Evolutionary conservation across 2,888 invertebrate genomes (phyloP).

Genomic region (Apotomis turbidana): DNA sequence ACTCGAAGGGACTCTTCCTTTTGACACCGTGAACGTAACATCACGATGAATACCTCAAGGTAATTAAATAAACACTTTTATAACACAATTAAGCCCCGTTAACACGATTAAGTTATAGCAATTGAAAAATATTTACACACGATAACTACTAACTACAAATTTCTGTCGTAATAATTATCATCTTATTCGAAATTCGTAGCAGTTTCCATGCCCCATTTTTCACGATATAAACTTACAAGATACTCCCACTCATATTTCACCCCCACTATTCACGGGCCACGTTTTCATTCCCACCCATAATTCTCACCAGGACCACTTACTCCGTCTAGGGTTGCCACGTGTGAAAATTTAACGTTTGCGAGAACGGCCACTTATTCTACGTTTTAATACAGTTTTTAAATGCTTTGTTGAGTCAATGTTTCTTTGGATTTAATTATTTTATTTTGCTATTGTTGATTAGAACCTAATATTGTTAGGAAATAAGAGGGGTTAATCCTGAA

Average conservation of each 20-base stretch:
- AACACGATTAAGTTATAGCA: no score
- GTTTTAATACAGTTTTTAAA: slow-evolving; percentile 32
- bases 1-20: no score
- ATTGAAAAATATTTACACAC: no score
- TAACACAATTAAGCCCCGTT: no score
- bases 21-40: no score
- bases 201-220: not conserved
- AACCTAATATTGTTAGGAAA: not conserved
- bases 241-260: slow-evolving; percentile 27
- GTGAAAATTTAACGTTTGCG: slow-evolving; percentile 58
- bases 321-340: slow-evolving; percentile 48
- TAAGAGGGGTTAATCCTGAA: not conserved
- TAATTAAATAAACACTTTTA: no score
- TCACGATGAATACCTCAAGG: no score
- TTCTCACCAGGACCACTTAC: slow-evolving; percentile 47
- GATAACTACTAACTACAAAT: no score
- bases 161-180: no score
- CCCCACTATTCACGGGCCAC: slow-evolving; percentile 46
- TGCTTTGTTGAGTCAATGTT: slow-evolving; percentile 26
- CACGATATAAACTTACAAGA: slow-evolving; percentile 4
- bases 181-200: not conserved
- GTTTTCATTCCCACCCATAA: slow-evolving; percentile 54
- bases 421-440: slow-evolving; percentile 14
- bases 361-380: slow-evolving; percentile 52
- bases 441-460: slow-evolving; percentile 10